Evolutionary conservation across 2,113 vertebrate species (phyloP), one percentile per base, ranked within the genome.

Genomic region (Callaeas wilsoni): DNA sequence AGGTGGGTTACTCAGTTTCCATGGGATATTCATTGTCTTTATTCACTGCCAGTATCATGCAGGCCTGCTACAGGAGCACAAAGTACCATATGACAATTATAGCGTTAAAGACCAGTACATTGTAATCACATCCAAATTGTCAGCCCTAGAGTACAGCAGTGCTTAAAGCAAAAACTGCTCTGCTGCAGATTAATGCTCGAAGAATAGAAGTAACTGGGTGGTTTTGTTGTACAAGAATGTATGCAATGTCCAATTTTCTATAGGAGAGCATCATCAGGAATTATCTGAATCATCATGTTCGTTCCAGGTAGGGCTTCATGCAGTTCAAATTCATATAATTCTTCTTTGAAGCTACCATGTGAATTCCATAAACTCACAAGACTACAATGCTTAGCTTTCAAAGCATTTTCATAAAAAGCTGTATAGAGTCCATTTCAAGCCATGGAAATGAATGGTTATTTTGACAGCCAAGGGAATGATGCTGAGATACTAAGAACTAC

Each of bases 401-500:
- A 65, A 93, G 55, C 60, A 70, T 52, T 95, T 96, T 76, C 16
- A 7, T 87, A 41, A 88, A 88, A 83, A 87, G 50, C 73, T 96
- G 46, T 70, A 86, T 16, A 79, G 57, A 75, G 78, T 90, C 76
- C 95, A 88, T 90, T 93, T 96, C 70, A 95, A 94, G 81, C 25
- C 73, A 59, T 0, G 1, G 84, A 96, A 96, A 96, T 86, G 41
- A 93, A 64, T 89, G 52, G 71, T 42, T 96, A 94, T 93, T 97
- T 96, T 93, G 89, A 87, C 81, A 93, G 62, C 14, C 64, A 53
- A 90, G 73, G 37, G 35, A 95, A 41, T 69, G 69, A 75, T 90
- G 75, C 81, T 90, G 91, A 95, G 86, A 37, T 70, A 70, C 62
- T 91, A 93, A 95, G 74, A 79, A 71, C 65, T 77, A 57, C 86